Evolutionary conservation across 2,888 invertebrate genomes (phyloP), one percentile per base, ranked within the genome.

Genomic region (Lasioglossum oenotherae): DNA sequence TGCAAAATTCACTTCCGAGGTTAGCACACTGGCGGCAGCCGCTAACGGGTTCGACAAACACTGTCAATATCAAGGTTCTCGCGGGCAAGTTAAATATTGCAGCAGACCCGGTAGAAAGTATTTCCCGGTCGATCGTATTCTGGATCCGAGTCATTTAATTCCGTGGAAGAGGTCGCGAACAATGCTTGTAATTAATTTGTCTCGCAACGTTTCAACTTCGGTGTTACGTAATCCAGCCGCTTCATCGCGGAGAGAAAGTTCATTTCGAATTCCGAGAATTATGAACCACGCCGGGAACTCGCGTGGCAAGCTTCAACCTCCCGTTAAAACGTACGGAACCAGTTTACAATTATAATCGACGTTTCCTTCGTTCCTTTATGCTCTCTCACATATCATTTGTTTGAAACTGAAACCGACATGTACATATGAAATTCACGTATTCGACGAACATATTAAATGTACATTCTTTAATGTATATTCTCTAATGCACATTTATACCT

Each of bases 181-280:
- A 72, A 74, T 81, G 44, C 35, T 35, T 31, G 14, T 44, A 74
- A 71, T 80, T 71, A 80, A 85, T 85, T 44, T 27, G 49, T 14
- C 46, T 64, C 8, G 38, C 14, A 57, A 35, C 6, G 38, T 8
- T 31, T 82, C 27, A n/a, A 27, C 38, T 78, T 75, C 41, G 49
- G 60, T 31, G 12, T 83, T 81, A 79, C 71, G 77, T 77, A 80
- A 85, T 74, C 27, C 19, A 74, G 69, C 60, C 35, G 35, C 41
- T 74, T 69, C 60, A 31, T 76, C 73, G 53, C 44, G 44, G n/a
- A 71, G 85, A 80, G 86, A 85, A 85, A 86, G 85, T 82, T 76
- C 74, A 27, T 64, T 27, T 73, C 53, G 64, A 72, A 80, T 82
- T 80, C 67, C 46, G 10, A 57, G 86, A 72, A 82, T 80, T 71